Percentiles rank a stretch among this genome's conserved stretches.
Conservation (phyloP, 1,140 invertebrate genomes). For the Sycophaga agraensis region DNA sequence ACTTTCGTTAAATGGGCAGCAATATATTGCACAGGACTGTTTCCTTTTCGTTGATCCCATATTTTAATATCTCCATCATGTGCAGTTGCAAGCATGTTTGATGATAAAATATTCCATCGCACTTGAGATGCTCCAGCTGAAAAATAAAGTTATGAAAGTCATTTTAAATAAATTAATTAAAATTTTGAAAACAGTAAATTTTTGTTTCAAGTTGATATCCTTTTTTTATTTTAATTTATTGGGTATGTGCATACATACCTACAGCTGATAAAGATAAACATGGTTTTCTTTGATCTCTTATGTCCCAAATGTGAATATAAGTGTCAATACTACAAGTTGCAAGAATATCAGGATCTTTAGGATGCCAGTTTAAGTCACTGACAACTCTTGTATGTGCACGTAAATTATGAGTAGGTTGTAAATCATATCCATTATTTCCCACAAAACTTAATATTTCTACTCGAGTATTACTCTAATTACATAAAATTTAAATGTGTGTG, state of each 20-base stretch:
- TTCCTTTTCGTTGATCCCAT: conserved; percentile 91
- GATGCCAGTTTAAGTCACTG: conserved; percentile 92
- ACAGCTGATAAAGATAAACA: conserved; percentile 78
- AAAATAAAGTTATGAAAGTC: background rate
- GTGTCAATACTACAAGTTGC: conserved; percentile 93
- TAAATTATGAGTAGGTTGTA: conserved; percentile 72
- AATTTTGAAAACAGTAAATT: no score
- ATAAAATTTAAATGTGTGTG: background rate
- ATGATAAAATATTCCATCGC: conserved; percentile 85
- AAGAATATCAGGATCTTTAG: conserved; percentile 82
- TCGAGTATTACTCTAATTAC: conserved; percentile 76
- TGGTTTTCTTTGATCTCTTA: conserved; percentile 81
- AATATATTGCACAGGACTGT: conserved; percentile 86
- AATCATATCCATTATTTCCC: conserved; percentile 58
- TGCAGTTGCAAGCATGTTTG: conserved; percentile 84
- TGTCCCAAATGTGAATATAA: conserved; percentile 91
- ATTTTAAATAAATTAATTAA: background rate
- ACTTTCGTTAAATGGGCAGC: conserved; percentile 86
- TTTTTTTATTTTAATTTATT: no score
- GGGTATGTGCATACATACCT: conserved; percentile 54
- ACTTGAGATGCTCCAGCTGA: conserved; percentile 89
- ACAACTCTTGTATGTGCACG: conserved; percentile 85
- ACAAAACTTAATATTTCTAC: conserved; percentile 81
- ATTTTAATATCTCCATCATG: conserved; percentile 94
- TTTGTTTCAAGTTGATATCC: no score